phyloP scores from a whole-genome alignment of 2,888 invertebrate species.

The Allacma fusca region DNA sequence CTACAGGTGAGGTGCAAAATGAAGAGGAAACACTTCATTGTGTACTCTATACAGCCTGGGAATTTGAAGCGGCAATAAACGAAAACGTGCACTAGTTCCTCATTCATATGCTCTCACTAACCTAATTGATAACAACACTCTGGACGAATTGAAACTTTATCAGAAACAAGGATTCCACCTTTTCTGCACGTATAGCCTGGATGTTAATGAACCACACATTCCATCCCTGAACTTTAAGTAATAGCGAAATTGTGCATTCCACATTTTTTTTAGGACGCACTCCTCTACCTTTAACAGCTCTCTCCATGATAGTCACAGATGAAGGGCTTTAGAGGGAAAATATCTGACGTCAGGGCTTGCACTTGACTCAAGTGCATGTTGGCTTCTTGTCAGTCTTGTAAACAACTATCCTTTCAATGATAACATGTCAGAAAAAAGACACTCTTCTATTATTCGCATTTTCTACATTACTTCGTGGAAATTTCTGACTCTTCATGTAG shows the following conservation, averaged over 20 bases:
- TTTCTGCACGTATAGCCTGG: background rate
- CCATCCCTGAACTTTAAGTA: background rate
- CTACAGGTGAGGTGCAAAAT: too few relatives aligned
- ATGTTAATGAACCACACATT: background rate
- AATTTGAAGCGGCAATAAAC: conserved; percentile 34
- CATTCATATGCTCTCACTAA: conserved; percentile 57
- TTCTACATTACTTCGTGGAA: too few relatives aligned
- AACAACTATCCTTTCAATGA: too few relatives aligned
- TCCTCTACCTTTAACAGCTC: too few relatives aligned
- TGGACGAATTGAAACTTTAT: background rate
- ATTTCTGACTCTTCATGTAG: too few relatives aligned
- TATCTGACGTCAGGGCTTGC: too few relatives aligned
- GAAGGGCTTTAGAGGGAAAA: too few relatives aligned
- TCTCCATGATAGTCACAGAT: too few relatives aligned
- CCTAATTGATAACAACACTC: conserved; percentile 41
- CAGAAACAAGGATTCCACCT: background rate
- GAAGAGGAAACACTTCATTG: background rate
- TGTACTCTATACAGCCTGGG: background rate
- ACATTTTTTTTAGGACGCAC: background rate
- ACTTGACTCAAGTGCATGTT: too few relatives aligned
- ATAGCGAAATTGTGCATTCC: background rate
- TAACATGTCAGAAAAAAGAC: too few relatives aligned
- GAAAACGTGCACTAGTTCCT: conserved; percentile 56
- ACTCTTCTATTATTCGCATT: too few relatives aligned
- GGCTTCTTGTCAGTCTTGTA: too few relatives aligned